phyloP scores from a whole-genome alignment of 2,888 invertebrate genomes.

The Corbicula japonica region DNA sequence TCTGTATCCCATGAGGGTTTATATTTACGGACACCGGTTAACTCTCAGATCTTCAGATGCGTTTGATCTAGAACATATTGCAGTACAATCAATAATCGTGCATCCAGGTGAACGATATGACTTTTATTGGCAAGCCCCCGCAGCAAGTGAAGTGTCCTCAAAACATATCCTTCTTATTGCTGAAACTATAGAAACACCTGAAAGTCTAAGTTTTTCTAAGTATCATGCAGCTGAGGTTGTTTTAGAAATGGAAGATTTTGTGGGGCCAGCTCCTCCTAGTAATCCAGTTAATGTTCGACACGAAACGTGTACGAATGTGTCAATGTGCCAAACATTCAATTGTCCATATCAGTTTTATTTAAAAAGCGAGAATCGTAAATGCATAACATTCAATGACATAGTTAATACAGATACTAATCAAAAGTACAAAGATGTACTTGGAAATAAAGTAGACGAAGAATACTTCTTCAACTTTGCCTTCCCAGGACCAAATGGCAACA shows the following conservation, averaged over 20 bases:
- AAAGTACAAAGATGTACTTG: slow-evolving; percentile 7
- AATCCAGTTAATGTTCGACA: too few species aligned
- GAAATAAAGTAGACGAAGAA: too few species aligned
- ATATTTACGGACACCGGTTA: slow-evolving; percentile 29
- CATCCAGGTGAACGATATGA: slow-evolving; percentile 73
- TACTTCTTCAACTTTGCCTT: slow-evolving; percentile 72
- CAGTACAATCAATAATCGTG: slow-evolving; percentile 62
- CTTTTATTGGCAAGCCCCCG: slow-evolving; percentile 55
- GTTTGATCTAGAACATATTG: slow-evolving; percentile 50
- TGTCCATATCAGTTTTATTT: slow-evolving; percentile 64
- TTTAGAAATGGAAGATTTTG: too few species aligned
- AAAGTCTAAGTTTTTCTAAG: too few species aligned
- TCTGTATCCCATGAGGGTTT: slow-evolving; percentile 46
- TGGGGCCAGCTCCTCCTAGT: too few species aligned
- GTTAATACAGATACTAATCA: slow-evolving; percentile 33
- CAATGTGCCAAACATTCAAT: too few species aligned
- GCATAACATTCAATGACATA: slow-evolving; percentile 47
- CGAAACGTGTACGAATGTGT: too few species aligned
- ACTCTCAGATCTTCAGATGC: slow-evolving; percentile 67
- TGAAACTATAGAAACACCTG: slow-evolving; percentile 60
- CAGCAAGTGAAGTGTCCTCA: slow-evolving; percentile 22
- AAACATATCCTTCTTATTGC: slow-evolving; percentile 71
- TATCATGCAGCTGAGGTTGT: too few species aligned
- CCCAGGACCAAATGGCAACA: slow-evolving; percentile 59
- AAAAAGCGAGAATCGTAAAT: slow-evolving; percentile 5